Evolutionary conservation across 2,113 vertebrate genomes (phyloP).

Genomic region (Microtus ochrogaster): DNA sequence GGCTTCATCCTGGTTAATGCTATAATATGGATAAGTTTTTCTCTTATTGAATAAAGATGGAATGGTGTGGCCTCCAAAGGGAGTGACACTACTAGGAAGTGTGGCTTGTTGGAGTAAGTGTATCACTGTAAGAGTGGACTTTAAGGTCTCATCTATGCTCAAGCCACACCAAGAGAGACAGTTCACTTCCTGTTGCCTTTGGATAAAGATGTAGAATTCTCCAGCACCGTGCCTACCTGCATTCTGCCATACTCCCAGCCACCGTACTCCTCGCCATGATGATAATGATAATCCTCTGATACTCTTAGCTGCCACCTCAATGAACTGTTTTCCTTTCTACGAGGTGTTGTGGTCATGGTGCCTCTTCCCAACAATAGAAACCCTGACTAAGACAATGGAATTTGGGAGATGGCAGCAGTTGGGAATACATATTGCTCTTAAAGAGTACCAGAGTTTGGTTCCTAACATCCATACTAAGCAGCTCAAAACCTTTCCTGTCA

Average conservation of each 20-base stretch:
- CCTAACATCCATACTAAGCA: neutral
- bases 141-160: neutral
- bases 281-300: neutral
- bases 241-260: neutral
- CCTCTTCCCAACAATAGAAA: neutral
- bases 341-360: neutral
- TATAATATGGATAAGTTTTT: slow-evolving; percentile 15
- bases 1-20: neutral
- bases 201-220: neutral
- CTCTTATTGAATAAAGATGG: slow-evolving; percentile 2
- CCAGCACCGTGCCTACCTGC: neutral
- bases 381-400: neutral
- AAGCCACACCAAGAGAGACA: neutral
- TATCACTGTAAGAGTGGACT: neutral
- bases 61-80: neutral
- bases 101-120: neutral
- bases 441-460: neutral
- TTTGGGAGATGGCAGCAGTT: neutral
- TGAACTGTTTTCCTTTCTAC: neutral
- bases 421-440: neutral
- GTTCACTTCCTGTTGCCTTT: neutral
- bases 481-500: neutral
- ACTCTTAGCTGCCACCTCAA: neutral
- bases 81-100: neutral
- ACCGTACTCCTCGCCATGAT: neutral